Conservation (phyloP, 2,113 vertebrate genomes). For the Xenopus laevis region DNA sequence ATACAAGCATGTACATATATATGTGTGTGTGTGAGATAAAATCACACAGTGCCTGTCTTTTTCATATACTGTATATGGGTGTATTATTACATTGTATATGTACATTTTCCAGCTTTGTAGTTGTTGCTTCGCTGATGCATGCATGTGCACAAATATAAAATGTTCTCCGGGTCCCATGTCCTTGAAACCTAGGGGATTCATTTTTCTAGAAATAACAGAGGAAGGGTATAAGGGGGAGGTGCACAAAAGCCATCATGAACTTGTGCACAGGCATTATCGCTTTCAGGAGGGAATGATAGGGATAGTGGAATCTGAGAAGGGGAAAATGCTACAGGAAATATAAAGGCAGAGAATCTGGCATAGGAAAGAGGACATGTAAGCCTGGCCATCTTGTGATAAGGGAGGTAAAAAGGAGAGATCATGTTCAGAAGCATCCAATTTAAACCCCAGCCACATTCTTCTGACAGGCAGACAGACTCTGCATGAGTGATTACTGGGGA, state of each 20-base stretch:
- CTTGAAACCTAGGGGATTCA: slow-evolving; percentile 40
- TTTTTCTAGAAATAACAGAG: slow-evolving; percentile 29
- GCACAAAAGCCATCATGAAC: slow-evolving; percentile 33
- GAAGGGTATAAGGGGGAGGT: slow-evolving; percentile 41
- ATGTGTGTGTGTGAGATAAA: neutral
- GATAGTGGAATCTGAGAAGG: neutral
- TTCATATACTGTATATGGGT: no score
- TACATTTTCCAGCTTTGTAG: neutral
- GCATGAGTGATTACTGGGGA: neutral
- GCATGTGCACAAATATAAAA: slow-evolving; percentile 8
- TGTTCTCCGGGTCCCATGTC: slow-evolving; percentile 26
- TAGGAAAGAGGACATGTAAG: neutral
- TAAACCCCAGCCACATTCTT: neutral
- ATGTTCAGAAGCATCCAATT: neutral
- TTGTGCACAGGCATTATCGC: slow-evolving; percentile 26
- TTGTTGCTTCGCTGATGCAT: slow-evolving; percentile 4
- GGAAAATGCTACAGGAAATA: neutral
- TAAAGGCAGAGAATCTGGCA: neutral
- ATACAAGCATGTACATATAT: neutral
- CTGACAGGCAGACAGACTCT: neutral
- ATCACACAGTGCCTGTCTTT: no score
- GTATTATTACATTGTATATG: no score
- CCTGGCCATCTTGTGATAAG: slow-evolving; percentile 21
- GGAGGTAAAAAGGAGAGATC: neutral
- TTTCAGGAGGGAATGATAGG: slow-evolving; percentile 11